phyloP scores from a whole-genome alignment of 2,888 invertebrate genomes.

The Tiphia femorata region DNA sequence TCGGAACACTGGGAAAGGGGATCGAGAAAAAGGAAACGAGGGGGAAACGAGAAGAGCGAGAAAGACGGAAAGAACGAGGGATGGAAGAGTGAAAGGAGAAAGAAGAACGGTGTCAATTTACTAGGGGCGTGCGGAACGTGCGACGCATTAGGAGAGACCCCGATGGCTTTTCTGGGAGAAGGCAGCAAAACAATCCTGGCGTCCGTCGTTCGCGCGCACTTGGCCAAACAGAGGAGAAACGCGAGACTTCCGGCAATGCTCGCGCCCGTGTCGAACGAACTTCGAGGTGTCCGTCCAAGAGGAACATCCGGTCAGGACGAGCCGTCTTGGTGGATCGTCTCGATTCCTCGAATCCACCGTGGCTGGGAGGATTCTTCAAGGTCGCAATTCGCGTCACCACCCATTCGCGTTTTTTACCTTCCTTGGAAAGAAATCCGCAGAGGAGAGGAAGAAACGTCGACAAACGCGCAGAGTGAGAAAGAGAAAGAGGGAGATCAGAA shows the following conservation, averaged over 20 bases:
- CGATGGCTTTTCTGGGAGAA: slow-evolving; percentile 8
- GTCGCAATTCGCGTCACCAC: too few species aligned
- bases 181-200: slow-evolving; percentile 49
- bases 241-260: slow-evolving; percentile 49
- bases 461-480: too few species aligned
- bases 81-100: slow-evolving; percentile 18
- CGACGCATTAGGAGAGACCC: slow-evolving; percentile 10
- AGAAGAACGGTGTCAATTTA: slow-evolving; percentile 28
- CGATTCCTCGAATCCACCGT: too few species aligned
- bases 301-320: neutral
- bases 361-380: too few species aligned
- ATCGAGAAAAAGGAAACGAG: slow-evolving; percentile 8
- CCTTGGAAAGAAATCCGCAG: too few species aligned
- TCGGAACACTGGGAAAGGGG: slow-evolving; percentile 21
- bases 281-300: too few species aligned
- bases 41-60: too few species aligned
- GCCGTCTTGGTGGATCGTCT: neutral
- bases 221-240: slow-evolving; percentile 54
- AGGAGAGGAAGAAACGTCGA: too few species aligned
- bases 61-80: too few species aligned
- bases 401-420: too few species aligned
- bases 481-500: too few species aligned
- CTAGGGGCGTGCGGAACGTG: slow-evolving; percentile 8
- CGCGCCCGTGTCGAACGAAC: neutral
- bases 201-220: slow-evolving; percentile 44